Percentiles rank a stretch among this genome's conserved stretches.
These are phyloP conservation scores for Pyrocephalus nanus DNA, from an alignment of 2,797 vertebrate genomes.

Conservation along the genomic window DNA sequence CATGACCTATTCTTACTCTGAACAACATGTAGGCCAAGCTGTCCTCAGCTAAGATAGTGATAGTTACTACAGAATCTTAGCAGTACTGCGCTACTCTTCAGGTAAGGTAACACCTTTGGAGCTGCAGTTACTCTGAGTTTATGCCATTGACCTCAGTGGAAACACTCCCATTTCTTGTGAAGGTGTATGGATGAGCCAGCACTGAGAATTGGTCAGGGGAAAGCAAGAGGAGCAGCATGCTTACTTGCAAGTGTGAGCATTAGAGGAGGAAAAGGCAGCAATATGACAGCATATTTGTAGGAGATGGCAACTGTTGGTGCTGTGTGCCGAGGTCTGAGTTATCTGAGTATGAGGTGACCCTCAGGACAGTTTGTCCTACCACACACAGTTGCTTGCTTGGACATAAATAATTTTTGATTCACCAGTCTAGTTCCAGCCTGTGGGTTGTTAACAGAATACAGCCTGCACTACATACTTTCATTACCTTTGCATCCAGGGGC, in stretches of 20 bases:
- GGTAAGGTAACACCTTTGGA: background rate
- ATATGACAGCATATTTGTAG: background rate
- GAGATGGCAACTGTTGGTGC: background rate
- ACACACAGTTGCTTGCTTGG: background rate
- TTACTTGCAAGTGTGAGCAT: background rate
- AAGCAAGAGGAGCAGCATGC: background rate
- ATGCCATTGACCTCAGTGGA: background rate
- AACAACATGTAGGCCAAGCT: background rate
- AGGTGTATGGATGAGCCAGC: background rate
- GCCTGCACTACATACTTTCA: background rate
- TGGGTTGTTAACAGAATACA: background rate
- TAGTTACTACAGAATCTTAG: background rate
- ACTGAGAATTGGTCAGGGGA: background rate
- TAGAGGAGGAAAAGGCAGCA: background rate
- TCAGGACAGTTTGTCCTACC: background rate
- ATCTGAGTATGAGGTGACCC: background rate
- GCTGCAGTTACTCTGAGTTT: background rate
- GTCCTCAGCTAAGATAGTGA: background rate
- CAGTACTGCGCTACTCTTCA: background rate
- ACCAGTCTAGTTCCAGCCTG: background rate
- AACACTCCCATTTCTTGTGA: background rate
- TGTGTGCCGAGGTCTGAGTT: background rate
- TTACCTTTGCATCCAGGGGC: background rate
- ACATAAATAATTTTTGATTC: background rate
- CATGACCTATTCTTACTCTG: background rate